Evolutionary conservation across 1,140 invertebrate species (phyloP).

Genomic region (Dufourea novaeangliae): DNA sequence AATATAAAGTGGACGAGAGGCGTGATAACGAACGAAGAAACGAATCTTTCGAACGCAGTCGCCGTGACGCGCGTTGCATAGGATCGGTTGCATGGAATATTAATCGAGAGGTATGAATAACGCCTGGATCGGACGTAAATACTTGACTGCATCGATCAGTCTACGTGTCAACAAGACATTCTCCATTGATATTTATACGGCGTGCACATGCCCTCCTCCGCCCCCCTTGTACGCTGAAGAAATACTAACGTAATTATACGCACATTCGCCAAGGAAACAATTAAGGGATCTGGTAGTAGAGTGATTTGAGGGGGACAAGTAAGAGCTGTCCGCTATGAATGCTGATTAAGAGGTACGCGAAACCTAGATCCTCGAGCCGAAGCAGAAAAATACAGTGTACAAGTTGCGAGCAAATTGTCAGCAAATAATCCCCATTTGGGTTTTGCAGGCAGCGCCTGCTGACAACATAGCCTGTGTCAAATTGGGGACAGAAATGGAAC

Average conservation of each 20-base stretch:
- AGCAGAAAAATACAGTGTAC: background rate
- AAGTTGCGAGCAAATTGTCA: background rate
- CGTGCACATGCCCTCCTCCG: too few relatives aligned
- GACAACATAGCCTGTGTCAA: too few relatives aligned
- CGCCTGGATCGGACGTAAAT: conserved; percentile 36
- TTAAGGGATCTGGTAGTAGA: background rate
- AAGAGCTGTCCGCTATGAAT: background rate
- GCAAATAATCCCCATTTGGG: too few relatives aligned
- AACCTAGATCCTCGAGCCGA: too few relatives aligned
- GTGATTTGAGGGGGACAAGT: background rate
- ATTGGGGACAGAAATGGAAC: too few relatives aligned
- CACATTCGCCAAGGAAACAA: background rate
- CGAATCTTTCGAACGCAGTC: background rate
- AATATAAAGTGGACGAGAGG: background rate
- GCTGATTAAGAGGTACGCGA: background rate
- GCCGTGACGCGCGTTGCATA: background rate
- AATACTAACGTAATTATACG: conserved; percentile 36
- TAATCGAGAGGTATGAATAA: conserved; percentile 57
- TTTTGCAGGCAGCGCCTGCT: too few relatives aligned
- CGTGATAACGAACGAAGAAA: too few relatives aligned
- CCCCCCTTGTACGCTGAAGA: background rate
- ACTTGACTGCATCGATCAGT: conserved; percentile 30
- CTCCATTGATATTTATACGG: conserved; percentile 32
- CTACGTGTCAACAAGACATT: conserved; percentile 28
- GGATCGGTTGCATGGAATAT: conserved; percentile 39